These are phyloP conservation scores for Villa cingulata DNA, from an alignment of 2,888 invertebrate species.

Conservation along the genomic window DNA sequence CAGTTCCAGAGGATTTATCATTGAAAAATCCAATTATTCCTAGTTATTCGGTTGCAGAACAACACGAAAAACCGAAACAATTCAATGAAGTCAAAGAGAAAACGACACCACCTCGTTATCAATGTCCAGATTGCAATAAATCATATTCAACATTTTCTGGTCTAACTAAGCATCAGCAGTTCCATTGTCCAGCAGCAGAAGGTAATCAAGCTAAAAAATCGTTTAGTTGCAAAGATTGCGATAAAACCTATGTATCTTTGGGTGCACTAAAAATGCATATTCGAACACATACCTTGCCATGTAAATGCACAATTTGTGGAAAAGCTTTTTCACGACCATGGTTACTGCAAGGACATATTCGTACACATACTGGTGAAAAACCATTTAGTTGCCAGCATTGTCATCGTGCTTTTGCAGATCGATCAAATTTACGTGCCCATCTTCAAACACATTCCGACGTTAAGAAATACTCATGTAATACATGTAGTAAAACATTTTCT, in stretches of 20 bases:
- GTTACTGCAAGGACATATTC: slow-evolving; percentile 93
- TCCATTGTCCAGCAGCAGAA: slow-evolving; percentile 81
- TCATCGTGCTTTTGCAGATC: slow-evolving; percentile 90
- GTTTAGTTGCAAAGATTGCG: slow-evolving; percentile 92
- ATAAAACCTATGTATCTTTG: slow-evolving; percentile 87
- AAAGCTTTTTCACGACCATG: slow-evolving; percentile 96
- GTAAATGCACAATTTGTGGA: slow-evolving; percentile 91
- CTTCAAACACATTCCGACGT: slow-evolving; percentile 96
- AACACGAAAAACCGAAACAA: background rate
- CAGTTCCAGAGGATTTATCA: slow-evolving; percentile 33
- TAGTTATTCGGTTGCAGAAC: background rate
- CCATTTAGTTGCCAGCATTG: slow-evolving; percentile 94
- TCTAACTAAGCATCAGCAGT: slow-evolving; percentile 91
- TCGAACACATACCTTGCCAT: slow-evolving; percentile 91
- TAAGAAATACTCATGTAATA: slow-evolving; percentile 89
- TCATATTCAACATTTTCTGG: slow-evolving; percentile 94
- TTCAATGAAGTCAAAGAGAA: slow-evolving; percentile 26
- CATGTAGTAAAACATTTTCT: slow-evolving; percentile 92
- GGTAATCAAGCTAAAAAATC: slow-evolving; percentile 78
- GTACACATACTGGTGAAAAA: slow-evolving; percentile 97
- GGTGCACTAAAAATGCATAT: slow-evolving; percentile 99
- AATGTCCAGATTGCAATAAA: slow-evolving; percentile 87
- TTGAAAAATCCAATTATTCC: slow-evolving; percentile 23
- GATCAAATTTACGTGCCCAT: slow-evolving; percentile 91
- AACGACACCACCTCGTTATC: slow-evolving; percentile 52